A percentile compares a stretch with the other conserved stretches of the same genome.
phyloP scores from a whole-genome alignment of 1,140 invertebrate species.

The Zaprionus kolodkinae region DNA sequence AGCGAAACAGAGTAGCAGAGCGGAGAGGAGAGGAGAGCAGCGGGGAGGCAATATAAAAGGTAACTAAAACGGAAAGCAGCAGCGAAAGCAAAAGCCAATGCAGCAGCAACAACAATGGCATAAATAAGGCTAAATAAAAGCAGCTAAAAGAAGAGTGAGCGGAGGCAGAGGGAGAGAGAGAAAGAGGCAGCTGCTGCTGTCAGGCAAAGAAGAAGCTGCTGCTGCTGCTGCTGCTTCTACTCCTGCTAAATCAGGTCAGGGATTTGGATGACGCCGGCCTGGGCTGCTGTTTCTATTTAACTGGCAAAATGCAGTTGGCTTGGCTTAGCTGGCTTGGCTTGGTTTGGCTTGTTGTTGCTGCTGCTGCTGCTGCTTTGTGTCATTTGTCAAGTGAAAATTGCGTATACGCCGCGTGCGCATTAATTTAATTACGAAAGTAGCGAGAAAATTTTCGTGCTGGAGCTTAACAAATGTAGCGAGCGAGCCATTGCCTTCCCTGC shows the following conservation, averaged over 20 bases:
- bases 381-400: constrained; percentile 58
- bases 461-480: neutral
- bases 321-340: too few relatives aligned
- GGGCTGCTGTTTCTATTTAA: constrained; percentile 9
- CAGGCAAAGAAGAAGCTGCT: constrained; percentile 27
- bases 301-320: neutral
- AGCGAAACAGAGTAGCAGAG: neutral
- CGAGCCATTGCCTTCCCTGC: neutral
- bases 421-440: constrained; percentile 72
- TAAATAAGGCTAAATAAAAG: constrained; percentile 7
- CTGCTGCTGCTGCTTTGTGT: constrained; percentile 22
- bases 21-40: neutral
- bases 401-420: constrained; percentile 67
- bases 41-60: constrained; percentile 36
- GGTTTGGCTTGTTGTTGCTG: constrained; percentile 20
- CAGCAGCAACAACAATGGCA: constrained; percentile 13
- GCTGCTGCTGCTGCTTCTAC: constrained; percentile 19
- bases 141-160: constrained; percentile 19
- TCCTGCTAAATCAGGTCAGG: constrained; percentile 73
- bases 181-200: neutral
- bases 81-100: constrained; percentile 63
- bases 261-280: constrained; percentile 56
- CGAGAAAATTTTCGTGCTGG: constrained; percentile 32
- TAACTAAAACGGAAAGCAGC: constrained; percentile 73
- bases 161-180: neutral